These are phyloP conservation scores for Drosophila rhopaloa DNA, from an alignment of 1,140 invertebrate species.

Conservation along the genomic window DNA sequence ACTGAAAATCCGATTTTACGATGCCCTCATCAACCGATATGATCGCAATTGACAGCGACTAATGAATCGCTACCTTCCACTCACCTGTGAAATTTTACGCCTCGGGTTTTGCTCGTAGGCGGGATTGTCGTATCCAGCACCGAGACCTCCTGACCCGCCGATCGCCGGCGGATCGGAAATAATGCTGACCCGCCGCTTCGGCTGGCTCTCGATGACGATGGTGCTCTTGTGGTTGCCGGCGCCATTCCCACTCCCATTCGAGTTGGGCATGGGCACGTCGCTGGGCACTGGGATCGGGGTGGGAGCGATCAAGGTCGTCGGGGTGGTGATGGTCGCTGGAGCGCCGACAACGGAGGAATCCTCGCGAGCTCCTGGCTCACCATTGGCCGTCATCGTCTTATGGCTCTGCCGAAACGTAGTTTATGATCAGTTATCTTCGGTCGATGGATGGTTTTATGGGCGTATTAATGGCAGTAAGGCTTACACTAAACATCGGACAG, in stretches of 20 bases:
- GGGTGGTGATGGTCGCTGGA: conserved; percentile 24
- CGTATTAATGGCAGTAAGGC: conserved; percentile 3
- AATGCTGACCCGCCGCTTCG: conserved; percentile 82
- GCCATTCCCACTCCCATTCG: conserved; percentile 48
- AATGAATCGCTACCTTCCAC: conserved; percentile 4
- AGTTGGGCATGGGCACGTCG: conserved; percentile 55
- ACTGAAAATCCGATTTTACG: conserved; percentile 51
- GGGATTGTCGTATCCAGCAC: conserved; percentile 79
- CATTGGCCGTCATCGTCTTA: conserved; percentile 68
- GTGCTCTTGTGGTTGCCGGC: conserved; percentile 59
- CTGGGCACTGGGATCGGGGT: conserved; percentile 44
- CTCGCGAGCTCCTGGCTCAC: conserved; percentile 54
- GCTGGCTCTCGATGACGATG: conserved; percentile 73
- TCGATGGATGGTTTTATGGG: neutral
- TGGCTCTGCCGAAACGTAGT: conserved; percentile 26
- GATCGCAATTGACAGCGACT: conserved; percentile 36
- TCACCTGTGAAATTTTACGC: conserved; percentile 84
- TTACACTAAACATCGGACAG: conserved; percentile 53
- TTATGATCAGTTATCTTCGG: conserved; percentile 6
- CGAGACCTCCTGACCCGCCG: conserved; percentile 22
- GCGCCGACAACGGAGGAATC: conserved; percentile 22
- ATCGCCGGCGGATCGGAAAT: conserved; percentile 70
- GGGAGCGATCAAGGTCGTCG: conserved; percentile 18
- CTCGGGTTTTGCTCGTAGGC: conserved; percentile 81
- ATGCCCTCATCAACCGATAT: conserved; percentile 24